Percentiles rank a stretch among this genome's conserved stretches.
phyloP scores from a whole-genome alignment of 1,140 invertebrate genomes.

The Sycobia sp. region DNA sequence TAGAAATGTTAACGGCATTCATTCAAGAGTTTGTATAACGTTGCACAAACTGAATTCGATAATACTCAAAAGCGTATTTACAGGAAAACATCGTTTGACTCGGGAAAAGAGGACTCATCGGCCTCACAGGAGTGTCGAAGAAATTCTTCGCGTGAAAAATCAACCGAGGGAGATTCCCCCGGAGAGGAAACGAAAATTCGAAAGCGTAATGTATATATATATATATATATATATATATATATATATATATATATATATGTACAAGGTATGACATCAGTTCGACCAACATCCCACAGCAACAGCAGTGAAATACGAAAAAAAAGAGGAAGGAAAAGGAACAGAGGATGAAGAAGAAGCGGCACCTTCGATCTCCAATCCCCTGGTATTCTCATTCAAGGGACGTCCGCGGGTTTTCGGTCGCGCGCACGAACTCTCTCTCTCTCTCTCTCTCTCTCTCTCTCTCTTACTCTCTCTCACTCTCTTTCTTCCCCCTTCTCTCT shows the following conservation, averaged over 20 bases:
- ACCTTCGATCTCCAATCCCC: conserved; percentile 25
- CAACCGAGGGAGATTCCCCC: neutral
- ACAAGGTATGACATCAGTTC: too few relatives aligned
- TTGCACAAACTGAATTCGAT: neutral
- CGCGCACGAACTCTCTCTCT: conserved; percentile 9
- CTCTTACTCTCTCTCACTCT: neutral
- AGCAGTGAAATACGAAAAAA: neutral
- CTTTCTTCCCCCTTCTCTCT: neutral
- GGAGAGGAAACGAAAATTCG: conserved; percentile 5
- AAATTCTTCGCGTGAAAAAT: neutral
- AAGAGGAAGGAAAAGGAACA: neutral
- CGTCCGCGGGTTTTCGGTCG: conserved; percentile 25
- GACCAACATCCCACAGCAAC: too few relatives aligned
- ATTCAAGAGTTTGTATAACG: too few relatives aligned
- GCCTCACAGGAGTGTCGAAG: neutral
- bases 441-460: neutral
- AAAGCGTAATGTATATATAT: too few relatives aligned
- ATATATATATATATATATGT: too few relatives aligned
- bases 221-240: too few relatives aligned
- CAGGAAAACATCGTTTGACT: too few relatives aligned
- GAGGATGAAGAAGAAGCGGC: conserved; percentile 15
- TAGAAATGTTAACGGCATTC: too few relatives aligned
- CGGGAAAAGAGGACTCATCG: neutral
- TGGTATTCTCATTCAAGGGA: conserved; percentile 33
- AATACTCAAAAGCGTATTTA: neutral